Evolutionary conservation across 1,140 invertebrate genomes (phyloP).

Genomic region (Drosophila rufa): DNA sequence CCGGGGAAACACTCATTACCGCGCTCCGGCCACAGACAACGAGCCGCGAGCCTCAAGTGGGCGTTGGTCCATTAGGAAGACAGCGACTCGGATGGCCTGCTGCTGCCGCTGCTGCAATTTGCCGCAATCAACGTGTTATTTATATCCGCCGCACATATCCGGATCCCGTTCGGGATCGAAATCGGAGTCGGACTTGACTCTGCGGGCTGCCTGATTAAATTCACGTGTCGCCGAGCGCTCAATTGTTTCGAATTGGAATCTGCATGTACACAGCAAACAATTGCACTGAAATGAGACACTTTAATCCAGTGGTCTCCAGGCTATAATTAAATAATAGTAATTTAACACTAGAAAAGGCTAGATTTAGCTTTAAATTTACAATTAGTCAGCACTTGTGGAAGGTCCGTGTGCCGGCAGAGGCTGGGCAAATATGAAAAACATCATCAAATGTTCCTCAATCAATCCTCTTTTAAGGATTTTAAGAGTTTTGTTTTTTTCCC

Average conservation of each 20-base stretch:
- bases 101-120: constrained; percentile 18
- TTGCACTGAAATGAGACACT: too few relatives aligned
- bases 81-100: constrained; percentile 10
- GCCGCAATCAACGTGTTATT: constrained; percentile 66
- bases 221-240: constrained; percentile 72
- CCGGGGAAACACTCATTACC: constrained; percentile 49
- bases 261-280: constrained; percentile 9
- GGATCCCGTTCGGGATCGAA: constrained; percentile 8
- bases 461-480: neutral
- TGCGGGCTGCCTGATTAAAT: constrained; percentile 78
- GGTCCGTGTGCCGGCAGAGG: too few relatives aligned
- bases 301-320: too few relatives aligned
- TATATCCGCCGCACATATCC: constrained; percentile 58
- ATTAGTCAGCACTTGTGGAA: too few relatives aligned
- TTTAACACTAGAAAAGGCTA: too few relatives aligned
- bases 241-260: constrained; percentile 76
- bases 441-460: neutral
- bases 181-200: constrained; percentile 37
- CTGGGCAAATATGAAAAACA: neutral
- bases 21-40: constrained; percentile 60
- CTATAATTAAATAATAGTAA: too few relatives aligned
- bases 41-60: constrained; percentile 53
- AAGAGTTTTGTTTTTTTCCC: neutral
- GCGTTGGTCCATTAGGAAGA: constrained; percentile 69
- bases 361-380: too few relatives aligned